Percentiles rank a stretch among this genome's conserved stretches.
Conservation (phyloP, 2,797 vertebrate genomes). For the Salmo trutta region DNA sequence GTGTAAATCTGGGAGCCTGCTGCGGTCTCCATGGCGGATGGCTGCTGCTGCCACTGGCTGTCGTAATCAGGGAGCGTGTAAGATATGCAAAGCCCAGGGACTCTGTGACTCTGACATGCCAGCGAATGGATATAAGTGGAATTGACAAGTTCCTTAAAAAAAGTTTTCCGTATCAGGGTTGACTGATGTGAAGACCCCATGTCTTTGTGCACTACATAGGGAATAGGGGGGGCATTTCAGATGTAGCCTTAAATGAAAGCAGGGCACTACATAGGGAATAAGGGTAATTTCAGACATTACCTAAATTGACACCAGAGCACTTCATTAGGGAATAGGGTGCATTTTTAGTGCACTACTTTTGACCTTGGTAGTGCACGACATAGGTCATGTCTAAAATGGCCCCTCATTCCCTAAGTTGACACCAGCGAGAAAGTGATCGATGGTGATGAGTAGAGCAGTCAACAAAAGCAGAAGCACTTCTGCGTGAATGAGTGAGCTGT, state of each 20-base stretch:
- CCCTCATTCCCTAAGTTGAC: too few relatives aligned
- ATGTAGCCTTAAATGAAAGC: not conserved
- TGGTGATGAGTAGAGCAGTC: too few relatives aligned
- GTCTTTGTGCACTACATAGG: not conserved
- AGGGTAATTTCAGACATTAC: too few relatives aligned
- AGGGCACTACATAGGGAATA: too few relatives aligned
- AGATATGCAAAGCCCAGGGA: constrained; percentile 43
- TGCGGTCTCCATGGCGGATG: constrained; percentile 33
- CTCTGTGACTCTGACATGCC: constrained; percentile 19
- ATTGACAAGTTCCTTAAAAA: not conserved
- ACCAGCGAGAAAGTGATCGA: too few relatives aligned
- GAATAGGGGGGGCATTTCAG: not conserved
- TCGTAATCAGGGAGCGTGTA: constrained; percentile 32
- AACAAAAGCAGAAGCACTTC: too few relatives aligned
- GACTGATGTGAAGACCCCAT: not conserved
- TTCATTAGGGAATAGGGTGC: too few relatives aligned
- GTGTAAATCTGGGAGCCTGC: constrained; percentile 38
- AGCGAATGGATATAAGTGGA: not conserved
- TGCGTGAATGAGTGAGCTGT: too few relatives aligned
- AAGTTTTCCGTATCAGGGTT: not conserved
- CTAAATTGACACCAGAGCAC: too few relatives aligned
- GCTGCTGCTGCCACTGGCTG: constrained; percentile 15
- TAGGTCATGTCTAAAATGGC: too few relatives aligned
- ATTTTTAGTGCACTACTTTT: too few relatives aligned
- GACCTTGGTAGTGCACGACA: too few relatives aligned